phyloP scores from a whole-genome alignment of 1,140 invertebrate species.

The Orius laevigatus region DNA sequence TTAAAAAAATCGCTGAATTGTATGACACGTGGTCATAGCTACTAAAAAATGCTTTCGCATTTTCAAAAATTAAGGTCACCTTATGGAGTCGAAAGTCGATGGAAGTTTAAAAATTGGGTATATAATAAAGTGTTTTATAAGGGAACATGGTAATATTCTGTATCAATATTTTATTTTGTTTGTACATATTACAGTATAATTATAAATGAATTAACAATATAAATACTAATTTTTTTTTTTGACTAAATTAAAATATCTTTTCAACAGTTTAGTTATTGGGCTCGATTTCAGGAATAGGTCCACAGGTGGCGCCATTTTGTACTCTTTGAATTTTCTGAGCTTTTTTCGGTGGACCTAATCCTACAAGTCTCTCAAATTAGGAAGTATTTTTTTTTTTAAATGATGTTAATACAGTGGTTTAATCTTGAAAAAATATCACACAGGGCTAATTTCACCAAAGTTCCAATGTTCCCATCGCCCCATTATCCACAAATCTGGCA shows the following conservation, averaged over 20 bases:
- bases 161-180: slow-evolving; percentile 15
- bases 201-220: slow-evolving; percentile 16
- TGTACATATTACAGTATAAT: slow-evolving; percentile 16
- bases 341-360: background rate
- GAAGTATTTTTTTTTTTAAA: background rate
- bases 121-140: background rate
- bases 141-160: slow-evolving; percentile 1
- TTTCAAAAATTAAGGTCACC: too few relatives aligned
- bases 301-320: background rate
- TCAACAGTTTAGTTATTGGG: slow-evolving; percentile 1
- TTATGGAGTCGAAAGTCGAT: too few relatives aligned
- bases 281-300: background rate
- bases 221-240: slow-evolving; percentile 12
- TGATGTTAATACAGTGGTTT: background rate
- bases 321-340: background rate
- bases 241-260: background rate
- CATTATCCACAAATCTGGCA: too few relatives aligned
- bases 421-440: background rate
- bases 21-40: too few relatives aligned
- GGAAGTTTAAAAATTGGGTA: too few relatives aligned
- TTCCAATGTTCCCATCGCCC: too few relatives aligned
- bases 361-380: background rate
- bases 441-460: too few relatives aligned
- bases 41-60: too few relatives aligned
- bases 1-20: too few relatives aligned